These are phyloP conservation scores for Emmelina monodactyla DNA, from an alignment of 2,888 invertebrate genomes.

Conservation along the genomic window DNA sequence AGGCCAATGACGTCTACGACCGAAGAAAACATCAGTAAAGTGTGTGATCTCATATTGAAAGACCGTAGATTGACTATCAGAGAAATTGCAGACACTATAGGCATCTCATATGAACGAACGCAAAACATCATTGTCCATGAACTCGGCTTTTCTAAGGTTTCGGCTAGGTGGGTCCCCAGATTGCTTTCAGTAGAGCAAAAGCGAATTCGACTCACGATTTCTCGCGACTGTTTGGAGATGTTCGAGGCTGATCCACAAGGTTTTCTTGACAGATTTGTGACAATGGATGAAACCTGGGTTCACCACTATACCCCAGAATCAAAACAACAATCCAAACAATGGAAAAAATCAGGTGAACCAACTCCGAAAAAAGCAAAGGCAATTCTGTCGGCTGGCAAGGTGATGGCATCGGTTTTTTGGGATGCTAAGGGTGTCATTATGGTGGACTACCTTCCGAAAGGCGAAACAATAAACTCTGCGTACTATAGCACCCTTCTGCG, in stretches of 20 bases:
- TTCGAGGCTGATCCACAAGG: slow-evolving; percentile 9
- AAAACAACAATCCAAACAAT: slow-evolving; percentile 2
- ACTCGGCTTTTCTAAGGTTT: slow-evolving; percentile 12
- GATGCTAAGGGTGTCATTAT: slow-evolving; percentile 4
- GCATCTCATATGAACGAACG: slow-evolving; percentile 6
- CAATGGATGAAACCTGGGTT: slow-evolving; percentile 5
- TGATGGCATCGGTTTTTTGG: slow-evolving; percentile 5
- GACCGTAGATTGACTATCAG: slow-evolving; percentile 14
- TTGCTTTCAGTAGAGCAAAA: slow-evolving; percentile 12
- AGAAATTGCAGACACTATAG: slow-evolving; percentile 11
- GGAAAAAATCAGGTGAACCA: not conserved
- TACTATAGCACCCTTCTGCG: not conserved
- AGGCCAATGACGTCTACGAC: slow-evolving; percentile 2
- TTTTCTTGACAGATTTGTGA: slow-evolving; percentile 6
- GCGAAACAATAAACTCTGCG: not conserved
- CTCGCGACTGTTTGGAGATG: slow-evolving; percentile 11
- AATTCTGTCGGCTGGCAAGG: not conserved
- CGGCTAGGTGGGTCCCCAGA: slow-evolving; percentile 11
- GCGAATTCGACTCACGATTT: slow-evolving; percentile 9
- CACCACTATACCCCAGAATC: slow-evolving; percentile 5
- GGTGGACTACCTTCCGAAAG: not conserved
- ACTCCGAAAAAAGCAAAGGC: slow-evolving; percentile 3
- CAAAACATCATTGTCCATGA: slow-evolving; percentile 11
- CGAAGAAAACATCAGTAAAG: slow-evolving; percentile 13
- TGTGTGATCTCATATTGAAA: slow-evolving; percentile 12